Evolutionary conservation across 2,888 invertebrate species (phyloP), one percentile per base, ranked within the genome.

Genomic region (Philaethria dido): DNA sequence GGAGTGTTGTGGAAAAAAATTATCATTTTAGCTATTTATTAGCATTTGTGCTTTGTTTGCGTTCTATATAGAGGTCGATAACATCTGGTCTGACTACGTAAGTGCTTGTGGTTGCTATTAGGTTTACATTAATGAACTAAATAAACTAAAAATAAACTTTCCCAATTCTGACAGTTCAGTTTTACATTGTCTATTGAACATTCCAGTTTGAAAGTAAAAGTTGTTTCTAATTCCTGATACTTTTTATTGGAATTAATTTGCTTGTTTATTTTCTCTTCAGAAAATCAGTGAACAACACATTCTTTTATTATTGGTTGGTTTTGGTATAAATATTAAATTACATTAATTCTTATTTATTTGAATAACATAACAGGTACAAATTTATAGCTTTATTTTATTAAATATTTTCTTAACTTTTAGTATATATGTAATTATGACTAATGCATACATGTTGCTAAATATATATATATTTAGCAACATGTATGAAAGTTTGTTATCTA

Each of bases 61-160:
- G 86, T 66, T 80, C 85, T 83, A 80, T 81, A 76, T 86, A 83
- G 72, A 82, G 86, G 83, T 87, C 84, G 82, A 80, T 80, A 81
- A 77, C 84, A 70, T 78, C 61, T 67, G 66, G 69, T 68, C 65
- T 66, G 65, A 69, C 25, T 44, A 61, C 33, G 79, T 82, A 70
- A 81, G 80, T 80, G 71, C 11, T 29, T 29, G n/a, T 11, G 39
- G 44, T 25, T 47, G 36, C 25, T 66, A 39, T 66, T 22, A 33
- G 45, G 2, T n/a, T 42, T 44, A 47, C 14, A 36, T 57, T 42
- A 11, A 57, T n/a, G n/a, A n/a, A n/a, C n/a, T n/a, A n/a, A n/a
- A n/a, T n/a, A 57, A 50, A 33, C n/a, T 60, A 60, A 18, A 44
- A 33, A 60, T 60, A 47, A 39, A 65, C 64, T 65, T 65, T 65